Conservation (phyloP, 1,140 invertebrate genomes). For the Euglossa dilemma region DNA sequence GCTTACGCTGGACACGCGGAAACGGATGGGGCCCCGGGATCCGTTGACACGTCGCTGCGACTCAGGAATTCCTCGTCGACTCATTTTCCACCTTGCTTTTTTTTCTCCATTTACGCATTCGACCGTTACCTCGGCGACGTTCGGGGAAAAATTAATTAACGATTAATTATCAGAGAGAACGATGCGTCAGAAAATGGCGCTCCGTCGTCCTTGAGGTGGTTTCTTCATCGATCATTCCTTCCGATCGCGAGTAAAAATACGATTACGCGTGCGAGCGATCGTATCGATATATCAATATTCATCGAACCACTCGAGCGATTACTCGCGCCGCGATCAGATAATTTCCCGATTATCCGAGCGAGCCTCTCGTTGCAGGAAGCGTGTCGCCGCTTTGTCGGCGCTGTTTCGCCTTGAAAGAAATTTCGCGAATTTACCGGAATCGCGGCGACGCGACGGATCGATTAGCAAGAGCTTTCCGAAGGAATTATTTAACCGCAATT, state of each 20-base stretch:
- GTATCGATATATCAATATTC: no score
- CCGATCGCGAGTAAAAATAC: no score
- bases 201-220: no score
- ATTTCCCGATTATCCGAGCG: no score
- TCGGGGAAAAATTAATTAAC: neutral
- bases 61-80: neutral
- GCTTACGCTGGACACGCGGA: slow-evolving; percentile 46
- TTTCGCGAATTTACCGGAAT: neutral
- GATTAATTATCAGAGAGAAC: neutral
- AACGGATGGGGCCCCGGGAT: slow-evolving; percentile 53
- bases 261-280: no score
- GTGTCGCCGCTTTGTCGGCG: neutral
- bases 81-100: neutral
- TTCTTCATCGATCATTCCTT: no score
- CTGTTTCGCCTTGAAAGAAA: neutral
- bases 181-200: neutral
- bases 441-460: no score
- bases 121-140: no score
- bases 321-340: no score
- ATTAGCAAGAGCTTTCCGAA: neutral
- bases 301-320: no score
- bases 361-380: no score
- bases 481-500: neutral
- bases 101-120: no score
- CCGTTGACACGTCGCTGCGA: slow-evolving; percentile 42